Conservation (phyloP, 2,888 invertebrate genomes). For the Psococerastis gibbosa region DNA sequence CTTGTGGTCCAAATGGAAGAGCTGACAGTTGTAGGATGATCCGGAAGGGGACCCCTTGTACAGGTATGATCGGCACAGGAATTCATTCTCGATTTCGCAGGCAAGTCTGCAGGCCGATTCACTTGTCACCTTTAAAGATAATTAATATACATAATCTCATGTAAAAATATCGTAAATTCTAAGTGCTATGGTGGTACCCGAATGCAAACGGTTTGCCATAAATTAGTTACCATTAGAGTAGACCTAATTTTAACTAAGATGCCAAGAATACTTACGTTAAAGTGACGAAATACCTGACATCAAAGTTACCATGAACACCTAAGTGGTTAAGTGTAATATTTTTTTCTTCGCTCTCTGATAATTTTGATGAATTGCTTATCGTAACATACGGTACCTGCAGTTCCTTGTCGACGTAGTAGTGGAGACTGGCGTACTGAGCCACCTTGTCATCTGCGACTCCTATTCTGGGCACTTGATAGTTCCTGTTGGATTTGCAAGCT, state of each 20-base stretch:
- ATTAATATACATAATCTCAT: constrained; percentile 1
- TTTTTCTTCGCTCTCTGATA: no score
- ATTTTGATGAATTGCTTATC: no score
- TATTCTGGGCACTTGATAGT: constrained; percentile 63
- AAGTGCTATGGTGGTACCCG: no score
- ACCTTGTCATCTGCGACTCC: constrained; percentile 84
- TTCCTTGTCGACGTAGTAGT: constrained; percentile 88
- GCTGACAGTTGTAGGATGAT: constrained; percentile 72
- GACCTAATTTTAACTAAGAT: no score
- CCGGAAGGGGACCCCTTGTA: constrained; percentile 46
- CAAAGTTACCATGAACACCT: no score
- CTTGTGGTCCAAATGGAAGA: constrained; percentile 83
- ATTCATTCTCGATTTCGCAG: constrained; percentile 84
- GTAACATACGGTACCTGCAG: constrained; percentile 38
- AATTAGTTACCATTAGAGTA: no score
- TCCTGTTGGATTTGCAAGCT: constrained; percentile 67
- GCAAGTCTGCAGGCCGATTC: constrained; percentile 77
- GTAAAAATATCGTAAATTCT: no score
- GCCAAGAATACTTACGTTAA: no score
- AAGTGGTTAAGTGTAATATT: no score
- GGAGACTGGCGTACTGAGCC: constrained; percentile 75
- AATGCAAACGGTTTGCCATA: constrained; percentile 4
- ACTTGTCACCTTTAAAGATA: constrained; percentile 45
- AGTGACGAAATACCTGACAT: no score
- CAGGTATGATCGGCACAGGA: constrained; percentile 70